Percentiles rank a stretch among this genome's conserved stretches.
Evolutionary conservation across 2,113 vertebrate genomes (phyloP).

Genomic region (Cinclus cinclus): DNA sequence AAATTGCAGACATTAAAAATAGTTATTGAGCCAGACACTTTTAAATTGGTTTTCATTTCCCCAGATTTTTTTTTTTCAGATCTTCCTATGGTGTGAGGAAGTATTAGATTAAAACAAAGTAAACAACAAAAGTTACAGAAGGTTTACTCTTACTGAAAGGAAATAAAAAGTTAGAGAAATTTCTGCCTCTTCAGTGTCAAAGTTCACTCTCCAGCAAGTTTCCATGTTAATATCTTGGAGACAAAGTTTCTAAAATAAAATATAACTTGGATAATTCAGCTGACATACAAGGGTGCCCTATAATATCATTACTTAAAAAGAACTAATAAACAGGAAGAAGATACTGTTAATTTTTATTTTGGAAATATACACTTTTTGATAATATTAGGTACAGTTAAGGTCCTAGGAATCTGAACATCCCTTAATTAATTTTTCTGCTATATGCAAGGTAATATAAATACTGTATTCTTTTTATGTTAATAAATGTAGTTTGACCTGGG

Average conservation of each 20-base stretch:
- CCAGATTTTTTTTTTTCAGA: not conserved
- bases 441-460: not conserved
- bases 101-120: not conserved
- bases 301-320: not conserved
- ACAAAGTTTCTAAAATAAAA: not conserved
- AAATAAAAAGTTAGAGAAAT: not conserved
- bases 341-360: not conserved
- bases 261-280: not conserved
- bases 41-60: not conserved
- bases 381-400: not conserved
- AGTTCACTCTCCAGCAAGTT: not conserved
- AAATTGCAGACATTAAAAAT: not conserved
- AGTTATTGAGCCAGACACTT: not conserved
- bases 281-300: not conserved
- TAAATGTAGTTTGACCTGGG: not conserved
- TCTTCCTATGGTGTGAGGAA: not conserved
- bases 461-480: not conserved
- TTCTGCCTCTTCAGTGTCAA: not conserved
- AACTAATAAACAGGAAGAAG: not conserved
- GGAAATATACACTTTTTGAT: not conserved
- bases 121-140: not conserved
- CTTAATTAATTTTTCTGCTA: not conserved
- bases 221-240: not conserved
- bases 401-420: not conserved
- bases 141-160: not conserved